Conservation (phyloP, 2,888 invertebrate genomes). For the Icerya purchasi region DNA sequence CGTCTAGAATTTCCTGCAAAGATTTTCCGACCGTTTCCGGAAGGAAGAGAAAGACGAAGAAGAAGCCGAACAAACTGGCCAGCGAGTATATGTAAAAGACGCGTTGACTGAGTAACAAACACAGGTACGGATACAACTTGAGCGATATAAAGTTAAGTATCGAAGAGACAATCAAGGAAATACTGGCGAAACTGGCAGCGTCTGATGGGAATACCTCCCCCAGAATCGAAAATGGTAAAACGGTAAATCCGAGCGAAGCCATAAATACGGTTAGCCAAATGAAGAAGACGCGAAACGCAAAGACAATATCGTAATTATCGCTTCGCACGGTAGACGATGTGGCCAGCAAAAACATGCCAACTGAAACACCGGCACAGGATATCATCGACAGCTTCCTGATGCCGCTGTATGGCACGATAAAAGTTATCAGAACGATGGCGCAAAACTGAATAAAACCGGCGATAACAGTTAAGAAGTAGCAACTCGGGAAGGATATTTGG, state of each 20-base stretch:
- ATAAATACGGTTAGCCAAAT: slow-evolving; percentile 30
- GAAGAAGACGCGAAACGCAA: slow-evolving; percentile 26
- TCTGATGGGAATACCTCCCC: slow-evolving; percentile 33
- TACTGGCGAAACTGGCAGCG: slow-evolving; percentile 30
- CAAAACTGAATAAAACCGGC: slow-evolving; percentile 1
- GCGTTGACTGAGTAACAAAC: slow-evolving; percentile 24
- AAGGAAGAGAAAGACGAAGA: slow-evolving; percentile 2
- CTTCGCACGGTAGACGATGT: slow-evolving; percentile 10
- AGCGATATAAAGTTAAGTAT: slow-evolving; percentile 32
- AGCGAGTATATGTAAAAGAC: slow-evolving; percentile 18
- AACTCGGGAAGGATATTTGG: background rate
- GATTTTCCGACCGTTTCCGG: slow-evolving; percentile 11
- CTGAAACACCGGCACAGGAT: slow-evolving; percentile 34
- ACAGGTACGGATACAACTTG: slow-evolving; percentile 30
- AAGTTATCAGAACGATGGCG: slow-evolving; percentile 1
- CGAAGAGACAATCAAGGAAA: slow-evolving; percentile 26
- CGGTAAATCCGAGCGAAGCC: slow-evolving; percentile 33
- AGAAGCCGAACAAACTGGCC: background rate
- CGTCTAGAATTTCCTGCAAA: slow-evolving; percentile 1
- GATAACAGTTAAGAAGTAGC: slow-evolving; percentile 2
- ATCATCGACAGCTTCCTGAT: slow-evolving; percentile 34
- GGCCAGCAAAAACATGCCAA: slow-evolving; percentile 31
- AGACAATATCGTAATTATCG: slow-evolving; percentile 10
- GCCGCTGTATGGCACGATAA: slow-evolving; percentile 28
- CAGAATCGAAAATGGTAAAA: slow-evolving; percentile 34